These are phyloP conservation scores for Scrobipalpa atriplicella DNA, from an alignment of 2,888 invertebrate genomes.

Conservation along the genomic window DNA sequence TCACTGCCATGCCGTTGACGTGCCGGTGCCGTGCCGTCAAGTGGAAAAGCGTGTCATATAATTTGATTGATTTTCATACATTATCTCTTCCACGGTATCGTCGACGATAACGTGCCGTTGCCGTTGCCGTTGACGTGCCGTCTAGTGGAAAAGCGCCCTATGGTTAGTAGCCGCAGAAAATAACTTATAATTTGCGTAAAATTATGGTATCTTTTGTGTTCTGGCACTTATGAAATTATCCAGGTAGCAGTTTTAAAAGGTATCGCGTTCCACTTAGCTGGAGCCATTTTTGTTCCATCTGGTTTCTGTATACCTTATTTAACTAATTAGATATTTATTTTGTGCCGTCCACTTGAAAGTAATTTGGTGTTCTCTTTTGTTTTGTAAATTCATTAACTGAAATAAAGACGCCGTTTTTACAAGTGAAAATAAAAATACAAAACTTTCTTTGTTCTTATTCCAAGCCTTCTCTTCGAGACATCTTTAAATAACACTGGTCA, in stretches of 20 bases:
- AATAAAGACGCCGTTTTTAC: constrained; percentile 2
- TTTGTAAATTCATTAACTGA: constrained; percentile 2
- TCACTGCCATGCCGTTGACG: too few species aligned
- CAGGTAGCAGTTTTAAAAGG: background rate
- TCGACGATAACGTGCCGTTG: too few species aligned
- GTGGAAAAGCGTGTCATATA: too few species aligned
- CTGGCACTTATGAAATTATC: background rate
- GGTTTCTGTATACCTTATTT: background rate
- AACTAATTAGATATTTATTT: constrained; percentile 4
- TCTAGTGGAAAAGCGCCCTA: too few species aligned
- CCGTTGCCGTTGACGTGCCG: too few species aligned
- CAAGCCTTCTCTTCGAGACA: background rate
- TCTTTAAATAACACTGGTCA: background rate
- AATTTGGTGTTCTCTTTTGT: background rate
- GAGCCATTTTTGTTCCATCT: constrained; percentile 4
- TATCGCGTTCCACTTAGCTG: background rate
- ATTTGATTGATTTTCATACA: too few species aligned
- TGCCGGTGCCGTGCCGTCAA: too few species aligned
- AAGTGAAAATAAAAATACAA: background rate
- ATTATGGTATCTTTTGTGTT: background rate
- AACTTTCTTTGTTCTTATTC: background rate
- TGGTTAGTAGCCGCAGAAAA: too few species aligned
- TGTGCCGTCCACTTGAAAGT: background rate
- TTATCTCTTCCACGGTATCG: too few species aligned
- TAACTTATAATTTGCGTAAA: too few species aligned